A percentile compares a stretch with the other conserved stretches of the same genome.
Conservation (phyloP, 2,113 vertebrate species). For the Larimichthys polyactis region DNA sequence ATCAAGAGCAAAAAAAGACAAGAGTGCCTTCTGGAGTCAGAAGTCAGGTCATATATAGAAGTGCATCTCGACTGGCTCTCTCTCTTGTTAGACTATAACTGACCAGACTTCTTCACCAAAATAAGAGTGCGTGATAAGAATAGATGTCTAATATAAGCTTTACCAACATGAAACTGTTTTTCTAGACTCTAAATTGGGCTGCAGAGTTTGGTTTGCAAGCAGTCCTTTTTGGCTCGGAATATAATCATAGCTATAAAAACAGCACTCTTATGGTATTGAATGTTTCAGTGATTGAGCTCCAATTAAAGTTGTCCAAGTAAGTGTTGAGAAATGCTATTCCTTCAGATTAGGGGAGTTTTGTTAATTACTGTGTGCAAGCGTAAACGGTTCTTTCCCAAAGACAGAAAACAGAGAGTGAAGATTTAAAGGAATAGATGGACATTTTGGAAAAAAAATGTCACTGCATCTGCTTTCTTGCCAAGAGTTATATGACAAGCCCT, state of each 20-base stretch:
- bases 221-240: conserved; percentile 21
- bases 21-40: conserved; percentile 11
- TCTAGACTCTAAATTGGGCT: conserved; percentile 20
- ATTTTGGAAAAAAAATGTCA: neutral
- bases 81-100: conserved; percentile 10
- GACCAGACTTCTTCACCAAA: conserved; percentile 31
- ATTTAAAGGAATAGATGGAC: conserved; percentile 24
- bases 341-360: conserved; percentile 11
- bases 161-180: conserved; percentile 15
- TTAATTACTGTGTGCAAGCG: neutral
- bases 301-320: conserved; percentile 14
- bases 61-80: neutral
- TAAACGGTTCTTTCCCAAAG: neutral
- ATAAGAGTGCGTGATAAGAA: conserved; percentile 2
- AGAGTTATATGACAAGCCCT: neutral
- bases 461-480: neutral
- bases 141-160: conserved; percentile 21
- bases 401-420: neutral
- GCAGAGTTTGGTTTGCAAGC: conserved; percentile 21
- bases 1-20: conserved; percentile 33
- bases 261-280: neutral
- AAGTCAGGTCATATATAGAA: conserved; percentile 19
- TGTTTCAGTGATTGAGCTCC: neutral
- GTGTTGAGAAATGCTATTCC: conserved; percentile 51
- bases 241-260: neutral